A percentile compares a stretch with the other conserved stretches of the same genome.
Evolutionary conservation across 2,888 invertebrate species (phyloP).

Genomic region (Barypeithes pellucidus): DNA sequence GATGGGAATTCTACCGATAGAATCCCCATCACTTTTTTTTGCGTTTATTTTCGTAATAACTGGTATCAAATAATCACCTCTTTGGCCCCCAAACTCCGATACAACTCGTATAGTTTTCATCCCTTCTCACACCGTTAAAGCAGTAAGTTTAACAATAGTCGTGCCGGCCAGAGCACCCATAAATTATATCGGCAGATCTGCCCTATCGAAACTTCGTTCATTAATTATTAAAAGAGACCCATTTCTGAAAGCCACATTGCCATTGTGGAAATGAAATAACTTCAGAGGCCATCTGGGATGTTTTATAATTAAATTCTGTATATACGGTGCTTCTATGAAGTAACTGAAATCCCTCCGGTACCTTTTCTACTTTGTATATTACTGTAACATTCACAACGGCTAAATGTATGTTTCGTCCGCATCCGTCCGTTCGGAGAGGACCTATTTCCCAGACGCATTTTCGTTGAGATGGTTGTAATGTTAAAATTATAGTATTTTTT

Average conservation of each 20-base stretch:
- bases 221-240: constrained; percentile 22
- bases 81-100: background rate
- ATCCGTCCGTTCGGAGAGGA: too few relatives aligned
- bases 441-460: too few relatives aligned
- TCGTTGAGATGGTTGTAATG: too few relatives aligned
- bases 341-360: too few relatives aligned
- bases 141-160: constrained; percentile 6
- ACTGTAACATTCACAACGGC: too few relatives aligned
- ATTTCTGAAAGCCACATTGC: background rate
- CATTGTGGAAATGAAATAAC: constrained; percentile 7
- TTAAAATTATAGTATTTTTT: too few relatives aligned
- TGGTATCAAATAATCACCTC: constrained; percentile 1
- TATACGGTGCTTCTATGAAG: background rate
- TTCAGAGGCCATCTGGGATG: background rate
- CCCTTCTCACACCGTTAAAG: constrained; percentile 1
- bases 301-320: constrained; percentile 2
- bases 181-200: constrained; percentile 23
- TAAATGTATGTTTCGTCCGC: too few relatives aligned
- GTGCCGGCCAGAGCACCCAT: background rate
- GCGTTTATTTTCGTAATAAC: too few relatives aligned
- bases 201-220: constrained; percentile 21
- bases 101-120: constrained; percentile 13
- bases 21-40: too few relatives aligned
- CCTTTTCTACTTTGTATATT: too few relatives aligned
- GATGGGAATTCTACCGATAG: too few relatives aligned